Evolutionary conservation across 2,888 invertebrate species (phyloP).

Genomic region (Globia sparganii): DNA sequence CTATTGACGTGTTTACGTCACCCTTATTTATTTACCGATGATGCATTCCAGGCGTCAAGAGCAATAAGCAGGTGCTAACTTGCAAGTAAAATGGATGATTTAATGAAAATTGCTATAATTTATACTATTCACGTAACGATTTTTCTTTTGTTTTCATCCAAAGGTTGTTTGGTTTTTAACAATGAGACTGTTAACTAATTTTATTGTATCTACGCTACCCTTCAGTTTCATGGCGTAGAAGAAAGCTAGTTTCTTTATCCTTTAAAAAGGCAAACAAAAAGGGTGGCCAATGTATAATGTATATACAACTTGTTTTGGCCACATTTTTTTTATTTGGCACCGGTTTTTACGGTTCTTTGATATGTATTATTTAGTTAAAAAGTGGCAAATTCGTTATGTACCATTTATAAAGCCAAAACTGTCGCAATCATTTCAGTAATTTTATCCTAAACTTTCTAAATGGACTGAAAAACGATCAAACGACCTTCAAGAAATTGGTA

Average conservation of each 20-base stretch:
- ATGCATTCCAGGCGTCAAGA: conserved; percentile 40
- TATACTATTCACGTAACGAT: background rate
- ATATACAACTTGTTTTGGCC: background rate
- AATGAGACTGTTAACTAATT: background rate
- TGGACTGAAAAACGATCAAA: background rate
- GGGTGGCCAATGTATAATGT: background rate
- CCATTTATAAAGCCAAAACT: background rate
- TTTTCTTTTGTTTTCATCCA: background rate
- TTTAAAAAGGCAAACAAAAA: background rate
- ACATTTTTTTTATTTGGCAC: background rate
- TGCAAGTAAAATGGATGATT: conserved; percentile 5
- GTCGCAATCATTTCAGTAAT: background rate
- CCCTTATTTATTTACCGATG: conserved; percentile 38
- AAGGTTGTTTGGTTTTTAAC: background rate
- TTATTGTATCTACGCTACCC: background rate
- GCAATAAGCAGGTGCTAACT: conserved; percentile 14
- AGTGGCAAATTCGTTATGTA: background rate
- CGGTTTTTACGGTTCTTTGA: background rate
- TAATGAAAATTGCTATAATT: background rate
- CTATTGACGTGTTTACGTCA: conserved; percentile 35
- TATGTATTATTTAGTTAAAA: too few relatives aligned
- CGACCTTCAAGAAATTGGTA: background rate
- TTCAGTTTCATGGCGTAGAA: background rate
- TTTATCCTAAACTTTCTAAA: background rate
- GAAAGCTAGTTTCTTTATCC: background rate